Conservation (phyloP, 92 coral and sea anemone genomes). For the Parazoanthus darwini region DNA sequence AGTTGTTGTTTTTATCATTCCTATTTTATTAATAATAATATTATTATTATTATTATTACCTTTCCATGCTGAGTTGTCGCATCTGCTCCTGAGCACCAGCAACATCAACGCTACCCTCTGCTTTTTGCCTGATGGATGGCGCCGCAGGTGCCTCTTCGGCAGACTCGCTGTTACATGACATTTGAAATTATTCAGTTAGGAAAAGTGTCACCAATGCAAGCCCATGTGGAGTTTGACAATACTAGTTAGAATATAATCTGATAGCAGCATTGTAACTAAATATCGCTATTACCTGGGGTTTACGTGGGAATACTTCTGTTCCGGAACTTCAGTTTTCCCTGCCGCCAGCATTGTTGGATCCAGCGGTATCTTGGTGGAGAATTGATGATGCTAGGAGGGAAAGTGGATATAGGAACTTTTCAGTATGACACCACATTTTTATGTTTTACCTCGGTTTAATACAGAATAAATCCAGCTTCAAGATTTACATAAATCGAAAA, state of each 20-base stretch:
- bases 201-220: no score
- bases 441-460: no score
- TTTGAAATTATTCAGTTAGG: neutral
- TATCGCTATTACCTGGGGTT: constrained; percentile 62
- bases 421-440: no score
- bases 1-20: no score
- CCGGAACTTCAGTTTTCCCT: constrained; percentile 74
- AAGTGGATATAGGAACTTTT: neutral
- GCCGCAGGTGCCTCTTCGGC: constrained; percentile 23
- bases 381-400: constrained; percentile 73
- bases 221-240: no score
- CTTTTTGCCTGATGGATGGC: neutral
- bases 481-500: no score
- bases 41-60: neutral
- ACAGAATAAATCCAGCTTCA: no score
- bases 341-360: constrained; percentile 79
- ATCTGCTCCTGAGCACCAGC: constrained; percentile 32
- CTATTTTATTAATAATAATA: no score
- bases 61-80: constrained; percentile 35
- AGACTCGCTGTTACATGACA: constrained; percentile 2
- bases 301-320: constrained; percentile 78
- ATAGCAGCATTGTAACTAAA: no score
- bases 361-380: constrained; percentile 50
- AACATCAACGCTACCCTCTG: constrained; percentile 7
- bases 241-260: no score